These are phyloP conservation scores for Arion vulgaris DNA, from an alignment of 1,140 invertebrate species.

Conservation along the genomic window DNA sequence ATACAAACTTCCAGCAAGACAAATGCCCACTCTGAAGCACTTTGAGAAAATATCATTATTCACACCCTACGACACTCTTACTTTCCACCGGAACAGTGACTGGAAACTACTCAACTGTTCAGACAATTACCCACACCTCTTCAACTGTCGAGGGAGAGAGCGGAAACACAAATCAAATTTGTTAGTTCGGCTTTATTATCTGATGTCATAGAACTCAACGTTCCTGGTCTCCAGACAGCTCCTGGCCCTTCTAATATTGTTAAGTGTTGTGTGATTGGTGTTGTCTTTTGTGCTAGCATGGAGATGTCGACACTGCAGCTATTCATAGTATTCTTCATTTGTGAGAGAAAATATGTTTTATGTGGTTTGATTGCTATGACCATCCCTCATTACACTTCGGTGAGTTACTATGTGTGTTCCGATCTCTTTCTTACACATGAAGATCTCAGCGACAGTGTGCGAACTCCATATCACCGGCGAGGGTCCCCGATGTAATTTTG, in stretches of 20 bases:
- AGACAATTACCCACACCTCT: neutral
- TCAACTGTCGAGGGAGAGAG: neutral
- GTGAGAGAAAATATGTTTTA: neutral
- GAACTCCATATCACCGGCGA: too few species aligned
- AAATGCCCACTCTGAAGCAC: too few species aligned
- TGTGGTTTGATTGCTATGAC: neutral
- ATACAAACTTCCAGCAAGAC: too few species aligned
- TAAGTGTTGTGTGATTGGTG: neutral
- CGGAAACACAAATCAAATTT: neutral
- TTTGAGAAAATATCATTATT: too few species aligned
- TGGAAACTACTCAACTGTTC: neutral
- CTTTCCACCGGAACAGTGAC: neutral
- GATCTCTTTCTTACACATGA: too few species aligned
- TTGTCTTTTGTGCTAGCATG: neutral
- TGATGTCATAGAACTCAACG: conserved; percentile 13
- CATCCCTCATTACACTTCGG: too few species aligned
- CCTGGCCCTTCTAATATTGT: neutral
- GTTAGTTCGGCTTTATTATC: neutral
- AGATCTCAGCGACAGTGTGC: too few species aligned
- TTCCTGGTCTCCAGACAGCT: neutral
- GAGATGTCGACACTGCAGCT: neutral
- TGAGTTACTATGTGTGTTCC: too few species aligned
- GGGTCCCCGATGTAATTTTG: too few species aligned
- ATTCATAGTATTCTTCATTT: neutral
- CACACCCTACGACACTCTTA: neutral